These are phyloP conservation scores for Rhogogaster chlorosoma DNA, from an alignment of 2,888 invertebrate genomes.

Conservation along the genomic window DNA sequence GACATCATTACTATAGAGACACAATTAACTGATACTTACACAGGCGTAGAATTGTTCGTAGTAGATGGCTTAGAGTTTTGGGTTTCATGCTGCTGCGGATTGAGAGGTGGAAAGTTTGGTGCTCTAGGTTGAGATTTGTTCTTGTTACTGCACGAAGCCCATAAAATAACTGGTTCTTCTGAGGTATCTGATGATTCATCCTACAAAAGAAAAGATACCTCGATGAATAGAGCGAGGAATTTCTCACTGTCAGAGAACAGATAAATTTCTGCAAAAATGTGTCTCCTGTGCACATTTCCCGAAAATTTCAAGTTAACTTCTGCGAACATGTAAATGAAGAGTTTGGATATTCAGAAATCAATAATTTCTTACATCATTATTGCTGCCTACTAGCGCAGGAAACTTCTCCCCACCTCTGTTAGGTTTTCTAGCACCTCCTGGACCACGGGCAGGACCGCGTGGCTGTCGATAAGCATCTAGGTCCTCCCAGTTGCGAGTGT, in stretches of 20 bases:
- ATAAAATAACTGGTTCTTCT: slow-evolving; percentile 75
- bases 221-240: neutral
- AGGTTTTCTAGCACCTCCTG: slow-evolving; percentile 70
- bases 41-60: slow-evolving; percentile 49
- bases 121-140: slow-evolving; percentile 70
- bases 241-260: neutral
- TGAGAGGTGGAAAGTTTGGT: slow-evolving; percentile 74
- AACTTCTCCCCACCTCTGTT: slow-evolving; percentile 80
- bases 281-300: neutral
- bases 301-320: neutral
- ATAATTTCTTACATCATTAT: slow-evolving; percentile 64
- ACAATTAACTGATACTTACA: neutral
- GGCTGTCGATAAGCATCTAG: slow-evolving; percentile 91
- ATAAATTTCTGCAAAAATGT: neutral
- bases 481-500: slow-evolving; percentile 95
- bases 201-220: slow-evolving; percentile 57
- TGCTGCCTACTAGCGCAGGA: slow-evolving; percentile 78
- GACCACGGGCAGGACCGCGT: slow-evolving; percentile 67
- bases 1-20: neutral
- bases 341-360: neutral
- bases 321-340: neutral
- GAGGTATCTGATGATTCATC: slow-evolving; percentile 62
- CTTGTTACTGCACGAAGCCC: slow-evolving; percentile 76
- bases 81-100: slow-evolving; percentile 69
- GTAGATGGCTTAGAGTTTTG: slow-evolving; percentile 65